Evolutionary conservation across 2,888 invertebrate species (phyloP).

Genomic region (Lycia hirtaria): DNA sequence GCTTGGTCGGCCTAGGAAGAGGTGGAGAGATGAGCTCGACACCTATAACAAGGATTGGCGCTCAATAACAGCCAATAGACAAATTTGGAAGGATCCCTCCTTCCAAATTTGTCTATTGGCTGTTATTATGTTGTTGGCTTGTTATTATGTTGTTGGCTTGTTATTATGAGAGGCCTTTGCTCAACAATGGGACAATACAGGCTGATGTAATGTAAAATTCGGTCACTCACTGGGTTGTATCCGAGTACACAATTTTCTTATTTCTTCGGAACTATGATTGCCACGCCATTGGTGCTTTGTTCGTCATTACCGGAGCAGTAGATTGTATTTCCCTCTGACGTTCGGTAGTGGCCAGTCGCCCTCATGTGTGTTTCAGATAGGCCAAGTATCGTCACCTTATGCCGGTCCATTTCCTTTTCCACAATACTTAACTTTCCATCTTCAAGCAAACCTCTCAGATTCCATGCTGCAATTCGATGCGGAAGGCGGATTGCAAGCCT

Average conservation of each 20-base stretch:
- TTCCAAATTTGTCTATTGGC: no score
- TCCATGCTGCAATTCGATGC: conserved; percentile 18
- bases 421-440: conserved; percentile 11
- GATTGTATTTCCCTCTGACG: conserved; percentile 16
- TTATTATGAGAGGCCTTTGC: no score
- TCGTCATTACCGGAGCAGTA: conserved; percentile 28
- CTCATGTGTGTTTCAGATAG: conserved; percentile 28
- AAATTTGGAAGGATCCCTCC: no score
- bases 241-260: conserved; percentile 13
- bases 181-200: no score
- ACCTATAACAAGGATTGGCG: no score
- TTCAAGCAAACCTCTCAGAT: conserved; percentile 15
- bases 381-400: conserved; percentile 2
- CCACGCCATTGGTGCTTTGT: conserved; percentile 28
- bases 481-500: neutral
- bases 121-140: no score
- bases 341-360: conserved; percentile 18
- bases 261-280: conserved; percentile 15
- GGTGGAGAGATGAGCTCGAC: no score
- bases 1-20: no score
- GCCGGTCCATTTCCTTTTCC: conserved; percentile 7
- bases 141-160: no score
- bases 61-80: no score
- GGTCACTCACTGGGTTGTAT: conserved; percentile 19
- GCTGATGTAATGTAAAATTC: no score